These are phyloP conservation scores for Leptobrachium ailaonicum DNA, from an alignment of 2,113 vertebrate genomes.

Conservation along the genomic window DNA sequence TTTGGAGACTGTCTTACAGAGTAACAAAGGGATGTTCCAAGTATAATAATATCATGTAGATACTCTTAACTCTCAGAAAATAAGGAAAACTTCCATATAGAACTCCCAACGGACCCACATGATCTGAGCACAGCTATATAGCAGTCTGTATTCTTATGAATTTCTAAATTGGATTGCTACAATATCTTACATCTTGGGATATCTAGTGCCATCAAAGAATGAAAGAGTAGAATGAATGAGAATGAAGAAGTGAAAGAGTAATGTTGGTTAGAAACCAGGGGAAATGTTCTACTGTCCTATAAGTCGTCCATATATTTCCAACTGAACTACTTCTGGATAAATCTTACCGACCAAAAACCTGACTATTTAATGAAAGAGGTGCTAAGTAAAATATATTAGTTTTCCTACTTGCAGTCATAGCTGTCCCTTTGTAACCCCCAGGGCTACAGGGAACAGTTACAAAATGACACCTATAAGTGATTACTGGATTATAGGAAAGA, in stretches of 20 bases:
- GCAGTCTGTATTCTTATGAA: conserved; percentile 32
- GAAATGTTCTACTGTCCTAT: conserved; percentile 10
- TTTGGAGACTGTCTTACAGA: not conserved
- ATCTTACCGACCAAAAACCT: conserved; percentile 16
- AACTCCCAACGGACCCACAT: conserved; percentile 20
- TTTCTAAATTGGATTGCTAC: conserved; percentile 43
- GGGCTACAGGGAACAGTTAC: conserved; percentile 24
- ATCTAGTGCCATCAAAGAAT: conserved; percentile 20
- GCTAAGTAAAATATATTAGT: conserved; percentile 37
- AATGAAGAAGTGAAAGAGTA: conserved; percentile 11
- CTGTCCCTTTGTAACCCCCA: not conserved
- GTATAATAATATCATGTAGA: not conserved
- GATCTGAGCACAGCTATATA: conserved; percentile 14
- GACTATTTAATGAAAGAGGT: conserved; percentile 37
- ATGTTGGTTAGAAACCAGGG: conserved; percentile 1
- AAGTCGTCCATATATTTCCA: conserved; percentile 27
- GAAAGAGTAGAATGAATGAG: not conserved
- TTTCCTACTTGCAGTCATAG: conserved; percentile 26
- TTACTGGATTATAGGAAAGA: conserved; percentile 27
- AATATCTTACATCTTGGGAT: conserved; percentile 37
- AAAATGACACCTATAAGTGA: conserved; percentile 32
- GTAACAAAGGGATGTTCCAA: not conserved
- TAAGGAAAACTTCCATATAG: not conserved
- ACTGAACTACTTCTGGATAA: conserved; percentile 12
- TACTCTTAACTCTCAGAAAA: not conserved